A percentile compares a stretch with the other conserved stretches of the same genome.
Evolutionary conservation across 2,113 vertebrate genomes (phyloP).

Genomic region (Salminus brasiliensis): DNA sequence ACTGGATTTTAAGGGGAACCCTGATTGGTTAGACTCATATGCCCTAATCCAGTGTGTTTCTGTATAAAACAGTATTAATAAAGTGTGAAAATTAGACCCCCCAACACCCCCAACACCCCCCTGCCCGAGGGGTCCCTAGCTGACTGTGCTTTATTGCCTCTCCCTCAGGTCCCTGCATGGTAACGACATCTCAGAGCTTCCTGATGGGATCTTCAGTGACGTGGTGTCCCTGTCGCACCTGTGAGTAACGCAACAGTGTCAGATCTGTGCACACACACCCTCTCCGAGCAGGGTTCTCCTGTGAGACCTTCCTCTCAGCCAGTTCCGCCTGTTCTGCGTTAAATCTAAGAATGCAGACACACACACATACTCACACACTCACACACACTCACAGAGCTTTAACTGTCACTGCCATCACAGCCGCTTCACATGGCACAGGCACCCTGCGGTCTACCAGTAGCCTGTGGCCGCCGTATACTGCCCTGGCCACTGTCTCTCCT

Average conservation of each 20-base stretch:
- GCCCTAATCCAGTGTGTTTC: no score
- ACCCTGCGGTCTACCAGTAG: conserved; percentile 42
- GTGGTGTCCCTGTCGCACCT: conserved; percentile 93
- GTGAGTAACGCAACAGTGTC: conserved; percentile 81
- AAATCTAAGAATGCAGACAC: not conserved
- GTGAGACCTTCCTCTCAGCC: conserved; percentile 18
- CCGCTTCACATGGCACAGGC: conserved; percentile 22
- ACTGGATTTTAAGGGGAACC: no score
- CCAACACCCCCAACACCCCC: no score
- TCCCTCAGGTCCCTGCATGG: conserved; percentile 92
- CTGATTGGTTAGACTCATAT: no score
- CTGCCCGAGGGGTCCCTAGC: not conserved
- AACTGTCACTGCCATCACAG: conserved; percentile 37
- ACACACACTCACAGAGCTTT: conserved; percentile 13
- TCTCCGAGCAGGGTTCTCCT: conserved; percentile 19
- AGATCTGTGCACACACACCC: conserved; percentile 38
- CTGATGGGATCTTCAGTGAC: conserved; percentile 90
- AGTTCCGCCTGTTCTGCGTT: no score
- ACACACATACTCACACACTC: not conserved
- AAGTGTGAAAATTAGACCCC: no score
- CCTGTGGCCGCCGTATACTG: conserved; percentile 42
- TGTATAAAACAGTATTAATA: no score
- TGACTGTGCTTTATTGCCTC: not conserved
- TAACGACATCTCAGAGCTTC: conserved; percentile 93
- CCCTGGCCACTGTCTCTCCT: conserved; percentile 31